A percentile compares a stretch with the other conserved stretches of the same genome.
phyloP scores from a whole-genome alignment of 35 echinoderm and acorn worm genomes.

The Stichopus chloronotus region DNA sequence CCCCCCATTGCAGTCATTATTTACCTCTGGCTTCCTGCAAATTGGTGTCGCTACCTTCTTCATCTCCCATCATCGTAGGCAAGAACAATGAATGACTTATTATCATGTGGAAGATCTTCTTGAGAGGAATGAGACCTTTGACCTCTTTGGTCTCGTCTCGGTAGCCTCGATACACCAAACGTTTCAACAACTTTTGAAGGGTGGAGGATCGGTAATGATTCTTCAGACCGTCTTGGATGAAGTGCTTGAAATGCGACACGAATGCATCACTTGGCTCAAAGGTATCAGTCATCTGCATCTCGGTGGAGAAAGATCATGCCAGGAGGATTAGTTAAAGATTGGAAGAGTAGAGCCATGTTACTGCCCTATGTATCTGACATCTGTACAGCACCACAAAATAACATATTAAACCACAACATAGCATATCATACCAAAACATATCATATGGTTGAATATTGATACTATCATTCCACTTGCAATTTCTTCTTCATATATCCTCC shows the following conservation, averaged over 20 bases:
- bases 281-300: neutral
- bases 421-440: too few species aligned
- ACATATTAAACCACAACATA: too few species aligned
- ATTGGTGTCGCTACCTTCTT: neutral
- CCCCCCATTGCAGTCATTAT: neutral
- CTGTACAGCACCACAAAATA: too few species aligned
- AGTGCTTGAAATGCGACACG: slow-evolving; percentile 59
- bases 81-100: slow-evolving; percentile 81
- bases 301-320: neutral
- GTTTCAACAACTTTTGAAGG: slow-evolving; percentile 45
- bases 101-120: slow-evolving; percentile 73
- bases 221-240: slow-evolving; percentile 75
- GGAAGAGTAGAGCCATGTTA: too few species aligned
- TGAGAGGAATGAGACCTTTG: slow-evolving; percentile 49
- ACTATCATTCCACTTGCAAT: too few species aligned
- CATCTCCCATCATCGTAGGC: slow-evolving; percentile 68
- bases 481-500: too few species aligned
- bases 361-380: too few species aligned
- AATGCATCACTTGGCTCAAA: neutral
- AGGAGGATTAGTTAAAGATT: too few species aligned
- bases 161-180: slow-evolving; percentile 62
- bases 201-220: slow-evolving; percentile 47
- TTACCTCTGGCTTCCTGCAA: slow-evolving; percentile 52
- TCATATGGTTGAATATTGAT: too few species aligned
- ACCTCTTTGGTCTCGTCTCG: neutral